These are phyloP conservation scores for Paramormyrops hopkinsi DNA, from an alignment of 2,797 vertebrate species.

Conservation along the genomic window DNA sequence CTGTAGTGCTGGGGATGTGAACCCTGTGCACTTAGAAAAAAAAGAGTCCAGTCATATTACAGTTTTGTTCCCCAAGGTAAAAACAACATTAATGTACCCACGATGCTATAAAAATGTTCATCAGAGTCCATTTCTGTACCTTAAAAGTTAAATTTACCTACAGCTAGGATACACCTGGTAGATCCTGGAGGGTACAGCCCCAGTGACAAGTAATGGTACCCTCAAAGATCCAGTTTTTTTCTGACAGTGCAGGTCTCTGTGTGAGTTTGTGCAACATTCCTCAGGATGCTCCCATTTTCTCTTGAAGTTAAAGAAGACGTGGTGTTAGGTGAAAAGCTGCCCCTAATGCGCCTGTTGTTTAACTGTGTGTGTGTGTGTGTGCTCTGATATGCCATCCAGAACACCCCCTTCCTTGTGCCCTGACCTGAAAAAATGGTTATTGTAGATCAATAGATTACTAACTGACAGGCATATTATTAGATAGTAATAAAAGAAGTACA, in stretches of 20 bases:
- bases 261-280: neutral
- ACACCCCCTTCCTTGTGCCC: neutral
- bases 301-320: neutral
- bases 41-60: neutral
- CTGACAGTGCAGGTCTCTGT: neutral
- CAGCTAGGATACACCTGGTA: neutral
- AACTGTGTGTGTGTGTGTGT: neutral
- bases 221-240: neutral
- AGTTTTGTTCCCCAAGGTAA: neutral
- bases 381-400: neutral
- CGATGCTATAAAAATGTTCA: neutral
- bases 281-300: neutral
- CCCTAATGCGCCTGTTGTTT: neutral
- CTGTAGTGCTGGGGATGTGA: neutral
- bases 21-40: neutral
- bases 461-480: neutral
- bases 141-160: neutral
- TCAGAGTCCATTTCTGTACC: neutral
- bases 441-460: neutral
- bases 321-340: neutral
- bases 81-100: neutral
- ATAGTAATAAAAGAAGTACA: neutral
- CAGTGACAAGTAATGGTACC: neutral
- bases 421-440: neutral
- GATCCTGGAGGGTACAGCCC: neutral